Base-by-base conservation (phyloP, 1,140 invertebrate species). In the Sarcophaga peregrina region DNA sequence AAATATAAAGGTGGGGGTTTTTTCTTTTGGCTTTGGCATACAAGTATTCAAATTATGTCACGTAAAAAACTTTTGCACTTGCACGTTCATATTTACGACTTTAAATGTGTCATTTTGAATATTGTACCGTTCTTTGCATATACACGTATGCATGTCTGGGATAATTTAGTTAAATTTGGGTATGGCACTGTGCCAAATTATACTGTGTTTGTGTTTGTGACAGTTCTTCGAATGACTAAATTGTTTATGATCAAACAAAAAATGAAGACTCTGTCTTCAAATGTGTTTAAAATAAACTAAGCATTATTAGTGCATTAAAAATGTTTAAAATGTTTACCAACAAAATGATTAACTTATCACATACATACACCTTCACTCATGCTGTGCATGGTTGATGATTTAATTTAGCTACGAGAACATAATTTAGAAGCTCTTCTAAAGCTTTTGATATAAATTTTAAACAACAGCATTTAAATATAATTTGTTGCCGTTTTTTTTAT, bases 391-490 rank as follows among this genome's bases (percentile, higher is more conserved):
- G 5, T 11, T 7, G 15, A 13, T 9, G n/a, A 58, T 58, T 58
- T 58, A 9, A 58, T 9, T 15, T 10, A 5, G 52, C 52, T 58
- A 5, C 10, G n/a, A 58, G 52, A 15, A 15, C n/a, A 58, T 13
- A 15, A 15, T 13, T 58, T 58, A 58, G 52, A 15, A 15, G 52
- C 52, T 58, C 11, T 15, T 58, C 52, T 58, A 15, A 58, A 58
- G n/a, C 52, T 58, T n/a, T 58, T 58, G 52, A 5, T 58, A 58
- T 58, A 58, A 58, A 58, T 58, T 58, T 58, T 58, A 58, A 58
- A 58, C n/a, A 58, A 6, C 3, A 58, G 52, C 5, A 13, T 58
- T 58, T 58, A 15, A 58, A 10, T n/a, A n/a, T n/a, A n/a, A n/a
- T 13, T 58, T 58, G 1, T 10, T 58, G n/a, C n/a, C 8, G 0